Base-by-base conservation (phyloP, 35 echinoderm and acorn worm species). In the Apostichopus californicus region DNA sequence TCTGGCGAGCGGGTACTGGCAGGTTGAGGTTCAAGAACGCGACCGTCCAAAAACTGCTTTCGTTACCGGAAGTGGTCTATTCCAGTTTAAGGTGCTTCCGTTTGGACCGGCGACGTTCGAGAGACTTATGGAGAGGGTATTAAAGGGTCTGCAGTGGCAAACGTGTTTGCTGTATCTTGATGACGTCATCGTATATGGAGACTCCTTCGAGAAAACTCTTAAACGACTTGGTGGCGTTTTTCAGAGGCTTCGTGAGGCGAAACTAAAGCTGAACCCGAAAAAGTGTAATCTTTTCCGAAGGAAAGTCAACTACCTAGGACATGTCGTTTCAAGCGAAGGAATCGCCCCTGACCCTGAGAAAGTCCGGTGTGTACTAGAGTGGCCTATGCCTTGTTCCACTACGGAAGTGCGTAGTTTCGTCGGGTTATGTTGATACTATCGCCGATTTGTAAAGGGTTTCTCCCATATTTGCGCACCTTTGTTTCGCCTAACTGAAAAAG, bases 31-130 rank as follows among this genome's bases (percentile, higher is more conserved):
- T 3, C 92, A 87, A 56, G 78, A 92, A 59, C 78, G 82, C 6
- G 94, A 90, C n/a, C 80, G 90, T 10, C 13, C 55, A 12, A 98
- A 95, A 46, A 94, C 96, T 17, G 92, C 96, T 1, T 98, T 98
- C 75, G 90, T 90, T 0, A 86, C 89, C 70, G 60, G 90, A 17
- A 79, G 92, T 1, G 96, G 94, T 28, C 89, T 94, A 60, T 60
- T 60, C 11, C 57, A 60, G 26, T 28, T 28, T 28, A 28, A 28
- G 26, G 26, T 28, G 26, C 26, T 28, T 28, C 26, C 26, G 26
- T 28, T 28, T 28, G 26, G 26, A 28, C 26, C 26, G 26, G 26
- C 26, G 26, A 28, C 26, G 26, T 28, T 28, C 26, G 26, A 28
- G 26, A 28, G 26, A 28, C 26, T 28, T 28, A 28, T 28, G 26